Percentiles rank a stretch among this genome's conserved stretches.
Evolutionary conservation across 2,888 invertebrate species (phyloP).

Genomic region (Yponomeuta cagnagella): DNA sequence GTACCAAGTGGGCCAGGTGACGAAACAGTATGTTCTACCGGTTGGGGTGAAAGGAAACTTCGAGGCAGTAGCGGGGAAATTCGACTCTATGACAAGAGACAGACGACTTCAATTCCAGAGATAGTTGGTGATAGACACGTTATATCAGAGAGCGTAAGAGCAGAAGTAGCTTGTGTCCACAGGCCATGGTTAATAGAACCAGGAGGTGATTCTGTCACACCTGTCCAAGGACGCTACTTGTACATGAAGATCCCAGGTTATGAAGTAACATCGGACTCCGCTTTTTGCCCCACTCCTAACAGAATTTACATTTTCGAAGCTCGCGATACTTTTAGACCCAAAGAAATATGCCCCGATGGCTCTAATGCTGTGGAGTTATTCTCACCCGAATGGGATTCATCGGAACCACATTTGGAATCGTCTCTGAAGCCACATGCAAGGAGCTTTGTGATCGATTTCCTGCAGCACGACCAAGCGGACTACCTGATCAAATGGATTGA

Average conservation of each 20-base stretch:
- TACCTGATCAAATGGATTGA: conserved; percentile 88
- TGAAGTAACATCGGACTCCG: conserved; percentile 65
- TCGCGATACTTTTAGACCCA: conserved; percentile 76
- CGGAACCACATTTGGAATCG: conserved; percentile 59
- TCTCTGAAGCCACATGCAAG: conserved; percentile 76
- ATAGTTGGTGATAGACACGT: conserved; percentile 67
- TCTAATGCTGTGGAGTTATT: conserved; percentile 78
- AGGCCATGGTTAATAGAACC: conserved; percentile 88
- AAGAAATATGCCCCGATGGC: conserved; percentile 81
- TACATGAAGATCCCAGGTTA: conserved; percentile 83
- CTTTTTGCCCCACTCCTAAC: conserved; percentile 81
- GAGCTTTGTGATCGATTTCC: conserved; percentile 84
- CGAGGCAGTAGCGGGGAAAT: conserved; percentile 85
- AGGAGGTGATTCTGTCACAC: conserved; percentile 80
- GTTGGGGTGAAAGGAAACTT: conserved; percentile 79
- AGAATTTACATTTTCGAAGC: conserved; percentile 84
- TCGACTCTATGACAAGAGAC: conserved; percentile 78
- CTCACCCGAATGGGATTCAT: conserved; percentile 81
- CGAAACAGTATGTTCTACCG: conserved; percentile 77
- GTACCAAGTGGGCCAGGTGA: conserved; percentile 74
- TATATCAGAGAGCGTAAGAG: conserved; percentile 70
- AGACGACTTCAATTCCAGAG: conserved; percentile 56
- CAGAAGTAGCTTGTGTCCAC: conserved; percentile 79
- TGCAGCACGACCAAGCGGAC: conserved; percentile 82
- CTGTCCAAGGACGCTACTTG: conserved; percentile 78